These are phyloP conservation scores for Rousettus madagascariensis DNA, from an alignment of 2,797 vertebrate species.

Conservation along the genomic window DNA sequence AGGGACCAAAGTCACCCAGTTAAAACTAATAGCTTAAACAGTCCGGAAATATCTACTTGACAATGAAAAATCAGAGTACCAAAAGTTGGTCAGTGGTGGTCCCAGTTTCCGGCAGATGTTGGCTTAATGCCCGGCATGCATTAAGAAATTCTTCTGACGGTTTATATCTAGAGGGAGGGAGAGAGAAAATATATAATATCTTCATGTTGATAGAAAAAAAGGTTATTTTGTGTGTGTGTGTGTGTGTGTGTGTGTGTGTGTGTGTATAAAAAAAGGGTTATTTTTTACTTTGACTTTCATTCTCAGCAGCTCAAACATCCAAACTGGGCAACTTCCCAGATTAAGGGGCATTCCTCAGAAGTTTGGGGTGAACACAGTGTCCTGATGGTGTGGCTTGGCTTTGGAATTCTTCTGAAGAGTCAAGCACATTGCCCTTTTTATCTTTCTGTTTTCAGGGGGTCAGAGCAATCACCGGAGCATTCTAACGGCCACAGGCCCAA, in stretches of 20 bases:
- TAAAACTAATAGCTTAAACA: not conserved
- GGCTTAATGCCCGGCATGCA: slow-evolving; percentile 91
- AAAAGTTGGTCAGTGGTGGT: slow-evolving; percentile 82
- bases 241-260: too few species aligned
- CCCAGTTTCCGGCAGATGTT: slow-evolving; percentile 90
- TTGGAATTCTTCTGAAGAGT: not conserved
- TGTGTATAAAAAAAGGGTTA: not conserved
- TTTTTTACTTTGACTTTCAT: not conserved
- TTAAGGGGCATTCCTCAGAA: not conserved
- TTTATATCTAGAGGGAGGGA: slow-evolving; percentile 85
- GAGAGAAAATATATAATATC: not conserved
- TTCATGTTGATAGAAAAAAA: not conserved
- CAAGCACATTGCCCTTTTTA: not conserved
- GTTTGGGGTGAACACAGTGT: not conserved
- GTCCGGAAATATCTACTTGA: not conserved
- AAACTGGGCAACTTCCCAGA: not conserved
- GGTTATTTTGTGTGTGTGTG: not conserved
- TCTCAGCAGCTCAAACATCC: not conserved
- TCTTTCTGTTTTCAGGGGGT: not conserved
- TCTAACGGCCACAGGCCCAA: not conserved
- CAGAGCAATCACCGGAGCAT: not conserved
- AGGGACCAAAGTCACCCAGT: not conserved
- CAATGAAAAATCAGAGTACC: slow-evolving; percentile 78
- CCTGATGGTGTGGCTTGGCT: accelerated
- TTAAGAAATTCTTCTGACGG: slow-evolving; percentile 92